Evolutionary conservation across 2,797 vertebrate species (phyloP), one percentile per base, ranked within the genome.

Genomic region (Neoniphon sammara): DNA sequence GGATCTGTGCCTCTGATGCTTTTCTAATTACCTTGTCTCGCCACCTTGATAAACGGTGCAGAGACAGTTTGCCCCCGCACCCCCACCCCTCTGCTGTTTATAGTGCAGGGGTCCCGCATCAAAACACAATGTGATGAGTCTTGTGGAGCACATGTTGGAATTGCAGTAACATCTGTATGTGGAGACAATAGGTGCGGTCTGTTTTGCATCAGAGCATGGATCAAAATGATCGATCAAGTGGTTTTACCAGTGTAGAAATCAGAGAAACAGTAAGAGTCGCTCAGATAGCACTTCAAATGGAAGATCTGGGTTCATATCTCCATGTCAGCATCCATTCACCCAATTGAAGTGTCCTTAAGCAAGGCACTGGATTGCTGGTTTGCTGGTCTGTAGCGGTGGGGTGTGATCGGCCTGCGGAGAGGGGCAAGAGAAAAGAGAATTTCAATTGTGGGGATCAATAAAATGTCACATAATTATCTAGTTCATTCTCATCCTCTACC

Each of bases 1-100:
- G 60, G 34, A 75, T 87, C 62, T 0, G 10, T 21, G 75, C 42
- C 49, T 58, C 70, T 75, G 77, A 82, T 81, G 75, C 47, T 42
- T 81, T 67, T 53, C 71, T 78, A 77, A 86, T 87, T 84, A 84
- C 60, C 75, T 80, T 66, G 83, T 85, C 76, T 85, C 9, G 1
- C 17, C 52, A 1, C 39, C 15, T 58, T 72, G 82, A 78, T 60
- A 66, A 86, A 85, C 62, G 34, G 44, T 75, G 2, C 27, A 0
- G 61, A 66, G 55, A 66, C 67, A 3, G 1, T 73, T 65, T 30
- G 25, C 25, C 25, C 53, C 74, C 54, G 21, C 56, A 6, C 7
- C 55, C 54, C 25, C 56, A 6, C 7, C 55, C 25, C 57, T 59
- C 77, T 39, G 23, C 73, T 42, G 70, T 66, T 72, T 69, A 52